Evolutionary conservation across 2,888 invertebrate genomes (phyloP), one percentile per base, ranked within the genome.

Genomic region (Anagyrus pseudococci): DNA sequence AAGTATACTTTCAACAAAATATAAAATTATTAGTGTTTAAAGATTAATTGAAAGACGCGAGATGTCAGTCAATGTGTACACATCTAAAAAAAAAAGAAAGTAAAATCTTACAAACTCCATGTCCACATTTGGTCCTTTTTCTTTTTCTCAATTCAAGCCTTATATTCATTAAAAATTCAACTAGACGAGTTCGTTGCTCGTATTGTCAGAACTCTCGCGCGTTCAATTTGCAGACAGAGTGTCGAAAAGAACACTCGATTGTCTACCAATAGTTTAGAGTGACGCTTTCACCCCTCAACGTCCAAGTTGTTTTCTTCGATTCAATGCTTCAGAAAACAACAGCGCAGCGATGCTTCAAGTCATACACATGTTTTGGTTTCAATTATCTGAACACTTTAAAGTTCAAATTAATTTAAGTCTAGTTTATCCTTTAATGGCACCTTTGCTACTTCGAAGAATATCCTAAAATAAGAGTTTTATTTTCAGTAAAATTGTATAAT

Each of bases 391-490:
- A 29, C 29, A 29, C 10, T 29, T 29, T 7, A 7, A 10, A 29
- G 29, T 10, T 29, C 29, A 20, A 62, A 10, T 40, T 46, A 46
- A 49, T 68, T 76, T 70, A 80, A 70, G 64, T 77, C 66, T 73
- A 77, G 71, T 55, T 69, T 71, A 55, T 79, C 77, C 68, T 86
- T 75, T 29, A 92, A 83, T 22, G 92, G 89, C 67, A 91, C 88
- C 81, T 92, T 92, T 66, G 96, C 94, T 62, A 96, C 96, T 84
- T 94, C 93, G 78, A 92, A 94, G 84, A 96, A 96, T 78, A 96
- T 92, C 73, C 87, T 87, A 79, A 56, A 83, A 83, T 67, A 65
- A 70, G 67, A n/a, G 48, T 25, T 52, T 46, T 19, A 47, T 48
- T 22, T 53, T 41, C 7, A 13, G 44, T 49, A 29, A 29, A 29